Base-by-base conservation (phyloP, 2,888 invertebrate genomes). In the Dasysyrphus albostriatus region DNA sequence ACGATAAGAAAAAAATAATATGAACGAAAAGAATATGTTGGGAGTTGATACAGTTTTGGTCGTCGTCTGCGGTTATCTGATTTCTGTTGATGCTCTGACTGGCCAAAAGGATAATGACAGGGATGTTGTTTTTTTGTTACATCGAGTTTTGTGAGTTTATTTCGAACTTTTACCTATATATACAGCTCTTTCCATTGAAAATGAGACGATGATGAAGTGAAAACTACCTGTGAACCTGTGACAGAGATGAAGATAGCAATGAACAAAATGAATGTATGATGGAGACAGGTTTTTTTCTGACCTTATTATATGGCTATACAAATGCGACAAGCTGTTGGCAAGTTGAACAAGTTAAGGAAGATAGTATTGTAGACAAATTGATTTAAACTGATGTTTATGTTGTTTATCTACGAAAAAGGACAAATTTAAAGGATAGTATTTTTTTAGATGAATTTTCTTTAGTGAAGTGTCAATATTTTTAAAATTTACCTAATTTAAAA, bases 251-350 rank as follows among this genome's bases (percentile, higher is more conserved):
- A 76, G 84, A 84, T 73, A 73, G 65, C 54, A 51, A 72, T 32
- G n/a, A 63, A 51, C 9, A 78, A 47, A 47, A 70, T 63, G 24
- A 24, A 63, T 75, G 63, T 70, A 42, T 75, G 83, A 79, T 29
- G 29, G 3, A 54, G 80, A 44, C 65, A 54, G n/a, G 14, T 63
- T 44, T 44, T 16, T 58, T 61, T 61, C 49, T 75, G 78, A 77
- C 83, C 83, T 44, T 58, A 16, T 67, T 67, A 39, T 51, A 67
- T 73, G n/a, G 1, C 44, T n/a, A 44, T 9, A 61, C 32, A 49
- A 74, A 79, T 75, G 79, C 44, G 79, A 79, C 83, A 83, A 83
- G 63, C 61, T 79, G 83, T 78, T 79, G 79, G 63, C 75, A 75
- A 79, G 12, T 63, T 83, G 74, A 83, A 78, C 74, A 59, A 51